phyloP scores from a whole-genome alignment of 2,888 invertebrate species.

The Tetramorium bicarinatum region DNA sequence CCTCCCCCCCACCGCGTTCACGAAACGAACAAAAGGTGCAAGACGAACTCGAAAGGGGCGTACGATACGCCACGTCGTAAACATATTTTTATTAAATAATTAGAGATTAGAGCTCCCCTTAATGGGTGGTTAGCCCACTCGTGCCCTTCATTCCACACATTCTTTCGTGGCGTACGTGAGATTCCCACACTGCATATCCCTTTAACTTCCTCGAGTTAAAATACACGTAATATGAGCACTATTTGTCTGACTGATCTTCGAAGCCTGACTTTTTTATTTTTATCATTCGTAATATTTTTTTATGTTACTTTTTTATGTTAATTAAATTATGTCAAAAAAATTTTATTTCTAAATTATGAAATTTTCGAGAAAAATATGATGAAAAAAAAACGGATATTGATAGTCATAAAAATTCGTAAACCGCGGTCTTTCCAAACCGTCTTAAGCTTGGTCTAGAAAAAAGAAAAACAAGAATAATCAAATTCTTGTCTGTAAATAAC shows the following conservation, averaged over 20 bases:
- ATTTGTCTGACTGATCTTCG: not conserved
- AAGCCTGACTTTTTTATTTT: not conserved
- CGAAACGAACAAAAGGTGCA: slow-evolving; percentile 71
- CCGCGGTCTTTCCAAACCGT: not conserved
- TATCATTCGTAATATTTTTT: not conserved
- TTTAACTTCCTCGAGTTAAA: slow-evolving; percentile 53
- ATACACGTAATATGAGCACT: not conserved
- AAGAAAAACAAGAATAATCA: not conserved
- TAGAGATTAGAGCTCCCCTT: slow-evolving; percentile 85
- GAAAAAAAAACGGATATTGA: not conserved
- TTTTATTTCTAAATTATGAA: not conserved
- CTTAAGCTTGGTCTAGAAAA: not conserved
- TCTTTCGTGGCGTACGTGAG: slow-evolving; percentile 84
- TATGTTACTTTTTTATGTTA: not conserved
- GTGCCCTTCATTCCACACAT: slow-evolving; percentile 86
- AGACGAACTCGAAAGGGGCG: slow-evolving; percentile 81
- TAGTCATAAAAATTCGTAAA: not conserved
- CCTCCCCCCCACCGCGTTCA: slow-evolving; percentile 64
- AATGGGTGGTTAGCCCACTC: slow-evolving; percentile 85
- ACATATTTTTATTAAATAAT: slow-evolving; percentile 87
- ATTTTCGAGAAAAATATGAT: not conserved
- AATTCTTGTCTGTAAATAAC: not conserved
- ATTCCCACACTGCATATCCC: slow-evolving; percentile 84
- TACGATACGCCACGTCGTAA: slow-evolving; percentile 86
- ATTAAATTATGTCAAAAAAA: not conserved